Conservation (phyloP, 2,888 invertebrate genomes). For the Mesorhabditis spiculigera region DNA sequence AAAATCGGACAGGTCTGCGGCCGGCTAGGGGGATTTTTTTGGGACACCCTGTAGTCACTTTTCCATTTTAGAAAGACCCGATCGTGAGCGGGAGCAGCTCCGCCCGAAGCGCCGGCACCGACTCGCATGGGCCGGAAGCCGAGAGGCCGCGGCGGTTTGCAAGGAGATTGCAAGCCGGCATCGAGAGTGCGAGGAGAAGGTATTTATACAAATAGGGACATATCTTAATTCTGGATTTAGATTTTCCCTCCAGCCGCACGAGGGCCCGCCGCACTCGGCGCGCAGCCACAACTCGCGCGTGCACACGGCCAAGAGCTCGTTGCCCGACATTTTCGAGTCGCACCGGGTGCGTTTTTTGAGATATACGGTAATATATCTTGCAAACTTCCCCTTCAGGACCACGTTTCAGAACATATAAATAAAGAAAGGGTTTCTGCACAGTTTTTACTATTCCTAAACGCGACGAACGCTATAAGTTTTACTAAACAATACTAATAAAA, state of each 20-base stretch:
- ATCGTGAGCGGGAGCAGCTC: neutral
- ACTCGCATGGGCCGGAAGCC: neutral
- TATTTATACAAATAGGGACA: neutral
- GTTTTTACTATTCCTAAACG: neutral
- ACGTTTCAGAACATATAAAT: neutral
- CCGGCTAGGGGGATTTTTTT: too few species aligned
- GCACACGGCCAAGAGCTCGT: neutral
- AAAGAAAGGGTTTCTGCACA: neutral
- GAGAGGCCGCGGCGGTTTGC: neutral
- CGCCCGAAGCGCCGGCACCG: neutral
- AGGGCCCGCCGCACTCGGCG: neutral
- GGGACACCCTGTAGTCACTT: too few species aligned
- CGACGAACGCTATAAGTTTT: too few species aligned
- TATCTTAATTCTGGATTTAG: neutral
- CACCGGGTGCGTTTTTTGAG: neutral
- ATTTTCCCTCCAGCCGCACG: conserved; percentile 5
- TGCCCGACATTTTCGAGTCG: conserved; percentile 4
- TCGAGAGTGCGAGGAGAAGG: neutral
- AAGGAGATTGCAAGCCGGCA: neutral
- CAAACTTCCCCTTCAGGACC: too few species aligned
- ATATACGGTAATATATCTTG: too few species aligned
- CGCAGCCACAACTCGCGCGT: neutral
- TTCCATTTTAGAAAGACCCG: too few species aligned
- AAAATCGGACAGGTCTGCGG: too few species aligned
- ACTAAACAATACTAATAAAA: too few species aligned